Base-by-base conservation (phyloP, 2,113 vertebrate genomes). In the Puffinus mauretanicus region DNA sequence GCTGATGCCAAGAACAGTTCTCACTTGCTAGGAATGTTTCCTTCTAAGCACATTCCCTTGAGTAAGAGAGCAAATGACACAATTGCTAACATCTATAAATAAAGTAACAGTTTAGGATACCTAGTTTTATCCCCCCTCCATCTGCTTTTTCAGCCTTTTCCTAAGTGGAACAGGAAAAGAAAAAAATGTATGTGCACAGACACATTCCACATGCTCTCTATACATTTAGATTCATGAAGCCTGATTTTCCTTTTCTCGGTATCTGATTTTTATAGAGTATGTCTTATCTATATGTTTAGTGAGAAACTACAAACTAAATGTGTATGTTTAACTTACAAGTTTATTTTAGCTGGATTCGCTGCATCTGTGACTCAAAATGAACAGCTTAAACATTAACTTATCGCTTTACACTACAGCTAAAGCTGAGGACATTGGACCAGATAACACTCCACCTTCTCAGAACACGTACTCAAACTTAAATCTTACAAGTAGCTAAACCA, bases 1-100 rank as follows among this genome's bases (percentile, higher is more conserved):
- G 52, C 44, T 58, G 61, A 83, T 95, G 97, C 97, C 97, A 97
- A 95, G 96, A 97, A 97, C 94, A 83, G 81, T 36, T 96, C 96
- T 98, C 96, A 98, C 88, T 91, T 93, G 95, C 77, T 77, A 97
- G 95, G 97, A 98, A 98, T 97, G 96, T 96, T 97, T 97, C 96
- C 94, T 96, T 98, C 97, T 97, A 97, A 97, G 97, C 96, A 97
- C 94, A 96, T 97, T 97, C 96, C 91, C 95, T 91, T 71, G 83
- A 95, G 94, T 87, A 93, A 96, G 67, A 89, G 66, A 91, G 83
- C 96, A 96, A 98, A 96, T 93, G 96, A 97, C 97, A 97, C 96
- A 97, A 97, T 97, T 94, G 96, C 96, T 96, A 82, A 93, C 85
- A 86, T 95, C 96, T 96, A 96, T 97, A 97, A 95, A 97, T 97